Evolutionary conservation across 2,797 vertebrate genomes (phyloP), one percentile per base, ranked within the genome.

Genomic region (Manis javanica): DNA sequence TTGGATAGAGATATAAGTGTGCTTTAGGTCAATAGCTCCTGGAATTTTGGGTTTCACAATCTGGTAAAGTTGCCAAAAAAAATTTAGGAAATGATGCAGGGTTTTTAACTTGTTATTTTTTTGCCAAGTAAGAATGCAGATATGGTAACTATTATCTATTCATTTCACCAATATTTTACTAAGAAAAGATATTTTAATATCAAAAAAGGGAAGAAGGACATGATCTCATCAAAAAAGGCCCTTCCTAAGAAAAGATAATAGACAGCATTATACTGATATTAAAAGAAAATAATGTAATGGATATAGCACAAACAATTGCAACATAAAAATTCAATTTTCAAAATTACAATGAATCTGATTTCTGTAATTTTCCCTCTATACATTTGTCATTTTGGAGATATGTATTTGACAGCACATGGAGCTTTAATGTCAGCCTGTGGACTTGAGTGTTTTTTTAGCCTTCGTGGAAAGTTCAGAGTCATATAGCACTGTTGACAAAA

Each of bases 261-360:
- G 87, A 69, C 66, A 93, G 77, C 21, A 59, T 96, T 86, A 57
- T 37, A 66, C 68, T 87, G 90, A 87, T 83, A 63, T 94, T 90
- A 75, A 93, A 86, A 85, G 42, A 94, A 92, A 88, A 92, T 95
- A 77, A 24, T 79, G 49, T 78, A 94, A 78, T 91, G 84, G 23
- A 68, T 79, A 77, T 71, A 64, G 63, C 75, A 84, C 83, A 59
- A 83, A 81, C 14, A 77, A 91, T 64, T 91, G 26, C 34, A 75
- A 88, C 34, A 66, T 87, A 89, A 96, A 94, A 90, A 82, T 93
- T 95, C 79, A 81, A 15, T 91, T 94, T 95, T 83, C 37, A 79
- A 90, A 96, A 94, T 96, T 78, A 75, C 37, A 82, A 5, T 3
- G 31, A 74, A 37, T 87, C 42, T 84, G 77, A 94, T 96, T 96